These are phyloP conservation scores for Hypercompe scribonia DNA, from an alignment of 2,888 invertebrate genomes.

Conservation along the genomic window DNA sequence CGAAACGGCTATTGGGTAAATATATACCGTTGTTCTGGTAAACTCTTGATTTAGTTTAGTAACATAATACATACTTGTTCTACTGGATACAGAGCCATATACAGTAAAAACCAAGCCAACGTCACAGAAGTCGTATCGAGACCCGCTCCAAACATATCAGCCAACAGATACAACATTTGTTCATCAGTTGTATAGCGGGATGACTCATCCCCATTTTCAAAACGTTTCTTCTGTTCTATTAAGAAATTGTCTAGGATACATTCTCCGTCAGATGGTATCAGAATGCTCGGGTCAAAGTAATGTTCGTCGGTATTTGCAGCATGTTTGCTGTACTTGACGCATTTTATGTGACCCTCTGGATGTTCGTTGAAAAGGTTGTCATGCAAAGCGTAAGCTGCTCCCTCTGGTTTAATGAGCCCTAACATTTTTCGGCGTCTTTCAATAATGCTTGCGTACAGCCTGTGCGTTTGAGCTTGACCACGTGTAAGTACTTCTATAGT, in stretches of 20 bases:
- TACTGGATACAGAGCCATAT: slow-evolving; percentile 89
- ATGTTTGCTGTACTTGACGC: slow-evolving; percentile 77
- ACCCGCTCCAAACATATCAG: slow-evolving; percentile 95
- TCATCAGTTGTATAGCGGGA: slow-evolving; percentile 87
- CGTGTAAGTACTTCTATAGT: slow-evolving; percentile 89
- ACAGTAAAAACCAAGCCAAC: slow-evolving; percentile 93
- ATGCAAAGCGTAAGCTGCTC: slow-evolving; percentile 68
- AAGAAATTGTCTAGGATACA: slow-evolving; percentile 89
- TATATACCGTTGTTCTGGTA: background rate
- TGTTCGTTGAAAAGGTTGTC: slow-evolving; percentile 69
- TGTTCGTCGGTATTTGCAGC: slow-evolving; percentile 68
- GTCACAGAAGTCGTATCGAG: slow-evolving; percentile 94
- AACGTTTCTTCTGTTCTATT: slow-evolving; percentile 86
- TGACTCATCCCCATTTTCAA: slow-evolving; percentile 71
- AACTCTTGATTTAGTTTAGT: background rate
- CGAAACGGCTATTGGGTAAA: no score
- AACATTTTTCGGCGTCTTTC: slow-evolving; percentile 81
- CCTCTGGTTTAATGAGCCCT: slow-evolving; percentile 64
- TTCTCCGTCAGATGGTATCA: slow-evolving; percentile 76
- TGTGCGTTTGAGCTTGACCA: slow-evolving; percentile 91
- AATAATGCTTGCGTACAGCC: slow-evolving; percentile 90
- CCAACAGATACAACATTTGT: slow-evolving; percentile 91
- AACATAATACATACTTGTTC: slow-evolving; percentile 84
- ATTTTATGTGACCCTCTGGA: slow-evolving; percentile 77
- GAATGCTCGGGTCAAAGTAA: slow-evolving; percentile 75